Base-by-base conservation (phyloP, 2,113 vertebrate genomes). In the Ictidomys tridecemlineatus region DNA sequence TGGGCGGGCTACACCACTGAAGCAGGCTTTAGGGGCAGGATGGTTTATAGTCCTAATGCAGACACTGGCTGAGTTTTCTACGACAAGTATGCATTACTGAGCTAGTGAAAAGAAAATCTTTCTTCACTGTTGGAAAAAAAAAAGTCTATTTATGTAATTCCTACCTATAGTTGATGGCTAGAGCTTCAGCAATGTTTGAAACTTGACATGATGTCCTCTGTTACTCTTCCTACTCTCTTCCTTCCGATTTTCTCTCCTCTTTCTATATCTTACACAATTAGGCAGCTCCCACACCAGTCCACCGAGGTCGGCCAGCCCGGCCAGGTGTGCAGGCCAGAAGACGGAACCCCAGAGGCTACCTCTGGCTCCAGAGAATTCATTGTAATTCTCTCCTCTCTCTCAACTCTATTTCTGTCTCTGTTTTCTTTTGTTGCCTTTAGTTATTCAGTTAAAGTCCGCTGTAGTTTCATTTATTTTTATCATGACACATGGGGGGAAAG, bases 391-490 rank as follows among this genome's bases (percentile, higher is more conserved):
- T 30, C 63, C 34, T 56, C 32, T n/a, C 13, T 65, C 8, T 13
- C 2, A 63, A 72, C 6, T 39, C 39, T 67, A 18, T 82, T 12
- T 37, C 37, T 73, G 17, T 20, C 37, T 93, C 72, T 82, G 8
- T 58, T 77, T 80, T 34, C 32, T 87, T 84, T 78, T 51, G 17
- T 39, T 72, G n/a, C 77, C 18, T 83, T 87, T n/a, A 45, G 6
- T 63, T 87, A 34, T 39, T 95, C 48, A 61, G 48, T 94, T 74
- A 77, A 48, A 83, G n/a, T 28, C 45, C 42, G 76, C 20, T 85
- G 32, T 24, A 20, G 28, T 74, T 58, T 74, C 78, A 73, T 61
- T 76, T 74, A n/a, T 16, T 89, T 39, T 61, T 22, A 28, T 80
- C 32, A 51, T 85, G 48, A 77, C 70, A 80, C 74, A 74, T 34